A percentile compares a stretch with the other conserved stretches of the same genome.
phyloP scores from a whole-genome alignment of 1,140 invertebrate species.

The Drosophila guanche region DNA sequence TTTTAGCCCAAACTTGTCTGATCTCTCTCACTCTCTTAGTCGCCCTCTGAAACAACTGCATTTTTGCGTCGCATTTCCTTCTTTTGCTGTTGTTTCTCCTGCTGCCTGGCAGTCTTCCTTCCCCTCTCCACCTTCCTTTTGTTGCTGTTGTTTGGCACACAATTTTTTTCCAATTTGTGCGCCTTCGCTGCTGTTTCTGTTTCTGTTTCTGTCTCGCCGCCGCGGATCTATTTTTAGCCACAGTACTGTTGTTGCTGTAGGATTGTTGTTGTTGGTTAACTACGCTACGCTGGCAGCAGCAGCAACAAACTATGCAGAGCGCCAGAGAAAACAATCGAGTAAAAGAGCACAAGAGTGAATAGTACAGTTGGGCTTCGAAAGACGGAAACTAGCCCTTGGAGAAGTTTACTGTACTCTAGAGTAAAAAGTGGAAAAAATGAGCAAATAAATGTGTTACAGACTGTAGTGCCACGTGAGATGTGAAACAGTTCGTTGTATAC shows the following conservation, averaged over 20 bases:
- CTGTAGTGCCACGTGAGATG: too few species aligned
- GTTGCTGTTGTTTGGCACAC: slow-evolving; percentile 51
- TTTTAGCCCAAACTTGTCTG: slow-evolving; percentile 6
- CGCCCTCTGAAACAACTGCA: slow-evolving; percentile 29
- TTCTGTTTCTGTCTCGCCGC: slow-evolving; percentile 68
- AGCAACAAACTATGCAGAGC: slow-evolving; percentile 63
- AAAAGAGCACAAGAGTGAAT: slow-evolving; percentile 14
- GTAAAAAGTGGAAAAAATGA: neutral
- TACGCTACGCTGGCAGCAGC: slow-evolving; percentile 75
- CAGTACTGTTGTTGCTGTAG: slow-evolving; percentile 39
- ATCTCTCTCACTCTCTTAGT: slow-evolving; percentile 7
- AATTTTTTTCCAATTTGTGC: slow-evolving; percentile 55
- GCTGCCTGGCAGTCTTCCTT: slow-evolving; percentile 41
- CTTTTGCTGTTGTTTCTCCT: slow-evolving; percentile 42
- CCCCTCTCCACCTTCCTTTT: slow-evolving; percentile 32
- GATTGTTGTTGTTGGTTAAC: slow-evolving; percentile 65
- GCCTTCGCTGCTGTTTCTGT: slow-evolving; percentile 56
- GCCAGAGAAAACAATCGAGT: slow-evolving; percentile 32
- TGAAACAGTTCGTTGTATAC: too few species aligned
- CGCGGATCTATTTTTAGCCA: slow-evolving; percentile 77
- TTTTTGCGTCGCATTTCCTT: slow-evolving; percentile 63
- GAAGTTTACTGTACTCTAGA: neutral
- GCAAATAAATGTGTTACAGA: neutral
- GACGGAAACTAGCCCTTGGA: neutral
- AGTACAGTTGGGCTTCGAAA: slow-evolving; percentile 10